A percentile compares a stretch with the other conserved stretches of the same genome.
Evolutionary conservation across 2,113 vertebrate genomes (phyloP).

Genomic region (Micronycteris hirsuta): DNA sequence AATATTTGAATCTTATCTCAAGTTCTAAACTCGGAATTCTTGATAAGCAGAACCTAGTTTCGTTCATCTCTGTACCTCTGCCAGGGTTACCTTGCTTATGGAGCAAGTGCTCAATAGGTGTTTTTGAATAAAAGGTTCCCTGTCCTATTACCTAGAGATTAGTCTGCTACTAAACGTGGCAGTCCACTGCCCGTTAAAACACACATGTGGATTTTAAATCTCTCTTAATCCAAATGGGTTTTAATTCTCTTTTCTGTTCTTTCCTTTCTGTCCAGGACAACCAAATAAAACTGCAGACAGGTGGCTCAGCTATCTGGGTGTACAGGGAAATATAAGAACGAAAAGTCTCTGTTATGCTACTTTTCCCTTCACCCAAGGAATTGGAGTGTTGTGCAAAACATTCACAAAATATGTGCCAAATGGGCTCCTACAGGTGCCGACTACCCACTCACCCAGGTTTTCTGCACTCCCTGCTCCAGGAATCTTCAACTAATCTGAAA

Average conservation of each 20-base stretch:
- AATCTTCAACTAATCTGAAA: neutral
- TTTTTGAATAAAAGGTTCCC: neutral
- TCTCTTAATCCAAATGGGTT: neutral
- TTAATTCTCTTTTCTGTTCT: constrained; percentile 13
- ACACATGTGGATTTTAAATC: neutral
- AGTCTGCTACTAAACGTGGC: neutral
- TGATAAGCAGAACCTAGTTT: neutral
- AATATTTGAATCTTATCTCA: neutral
- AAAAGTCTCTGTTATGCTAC: neutral
- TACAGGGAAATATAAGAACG: neutral
- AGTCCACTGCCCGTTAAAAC: neutral
- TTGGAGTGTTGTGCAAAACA: neutral
- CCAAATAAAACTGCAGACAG: neutral
- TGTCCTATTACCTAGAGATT: neutral
- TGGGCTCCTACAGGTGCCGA: neutral
- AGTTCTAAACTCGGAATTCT: neutral
- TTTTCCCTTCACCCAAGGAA: neutral
- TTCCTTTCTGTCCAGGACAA: constrained; percentile 13
- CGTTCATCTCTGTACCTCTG: neutral
- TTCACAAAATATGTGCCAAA: neutral
- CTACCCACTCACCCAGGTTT: neutral
- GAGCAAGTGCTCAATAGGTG: neutral
- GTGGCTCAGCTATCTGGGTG: constrained; percentile 8
- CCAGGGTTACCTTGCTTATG: neutral
- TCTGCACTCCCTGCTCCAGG: neutral